These are phyloP conservation scores for Drosophila subquinaria DNA, from an alignment of 2,888 invertebrate species.

Conservation along the genomic window DNA sequence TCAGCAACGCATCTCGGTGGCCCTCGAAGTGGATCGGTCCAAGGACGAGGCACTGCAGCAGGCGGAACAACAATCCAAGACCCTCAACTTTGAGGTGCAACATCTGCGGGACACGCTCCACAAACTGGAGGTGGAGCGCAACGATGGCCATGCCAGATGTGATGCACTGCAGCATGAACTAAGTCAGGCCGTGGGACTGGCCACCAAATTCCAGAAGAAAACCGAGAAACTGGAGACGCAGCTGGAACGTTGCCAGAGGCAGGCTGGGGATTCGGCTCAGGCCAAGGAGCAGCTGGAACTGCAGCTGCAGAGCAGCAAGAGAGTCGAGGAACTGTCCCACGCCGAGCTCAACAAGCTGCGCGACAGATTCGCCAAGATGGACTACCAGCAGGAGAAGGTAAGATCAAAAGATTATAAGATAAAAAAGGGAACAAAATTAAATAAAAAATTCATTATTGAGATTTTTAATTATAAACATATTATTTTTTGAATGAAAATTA, in stretches of 20 bases:
- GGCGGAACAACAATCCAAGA: slow-evolving; percentile 89
- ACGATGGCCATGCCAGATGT: slow-evolving; percentile 86
- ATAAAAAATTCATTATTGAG: too few relatives aligned
- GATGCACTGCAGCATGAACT: slow-evolving; percentile 90
- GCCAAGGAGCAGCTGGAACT: slow-evolving; percentile 85
- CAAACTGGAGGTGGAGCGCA: slow-evolving; percentile 83
- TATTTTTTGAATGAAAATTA: too few relatives aligned
- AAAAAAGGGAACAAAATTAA: too few relatives aligned
- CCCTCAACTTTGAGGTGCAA: slow-evolving; percentile 72
- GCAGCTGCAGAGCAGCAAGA: slow-evolving; percentile 77
- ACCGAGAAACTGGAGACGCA: slow-evolving; percentile 87
- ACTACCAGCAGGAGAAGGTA: slow-evolving; percentile 87
- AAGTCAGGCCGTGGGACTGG: slow-evolving; percentile 90
- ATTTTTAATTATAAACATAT: too few relatives aligned
- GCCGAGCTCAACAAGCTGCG: slow-evolving; percentile 85
- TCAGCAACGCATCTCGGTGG: slow-evolving; percentile 92
- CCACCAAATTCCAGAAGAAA: slow-evolving; percentile 89
- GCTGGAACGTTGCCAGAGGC: slow-evolving; percentile 66
- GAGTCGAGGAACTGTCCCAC: slow-evolving; percentile 84
- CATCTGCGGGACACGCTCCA: slow-evolving; percentile 67
- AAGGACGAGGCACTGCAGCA: slow-evolving; percentile 90
- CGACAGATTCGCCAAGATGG: slow-evolving; percentile 85
- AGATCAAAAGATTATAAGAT: too few relatives aligned
- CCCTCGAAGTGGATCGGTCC: slow-evolving; percentile 90
- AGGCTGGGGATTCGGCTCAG: slow-evolving; percentile 50